Base-by-base conservation (phyloP, 2,888 invertebrate genomes). In the Mesoligia furuncula region DNA sequence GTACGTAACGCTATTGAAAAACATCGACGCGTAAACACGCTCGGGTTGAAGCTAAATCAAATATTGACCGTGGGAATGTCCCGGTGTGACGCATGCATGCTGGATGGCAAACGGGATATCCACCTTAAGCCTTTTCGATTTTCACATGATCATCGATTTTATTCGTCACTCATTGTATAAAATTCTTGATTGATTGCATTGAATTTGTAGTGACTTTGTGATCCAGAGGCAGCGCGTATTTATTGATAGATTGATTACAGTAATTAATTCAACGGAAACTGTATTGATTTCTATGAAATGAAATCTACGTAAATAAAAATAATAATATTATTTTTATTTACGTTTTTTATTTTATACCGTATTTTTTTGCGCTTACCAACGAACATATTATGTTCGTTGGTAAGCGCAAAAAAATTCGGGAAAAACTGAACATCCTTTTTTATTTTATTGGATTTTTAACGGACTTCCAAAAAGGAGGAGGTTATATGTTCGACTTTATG, bases 11-110 rank as follows among this genome's bases (percentile, higher is more conserved):
- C 81, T 80, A 88, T 90, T 90, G 85, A 90, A 91, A 67, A 90
- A 88, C 86, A 89, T 61, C 75, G 80, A 75, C 73, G 76, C 87
- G 84, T 83, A 79, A 87, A 87, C 84, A 84, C 79, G 85, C 67
- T 66, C 69, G 80, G 79, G 81, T 87, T 85, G 75, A 89, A 87
- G 67, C 82, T 77, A 86, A 90, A 90, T 91, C 89, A 89, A 90
- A 90, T 90, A 91, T 90, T 90, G 87, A 89, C 88, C 24, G 76
- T 73, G 73, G 69, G 78, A 71, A 80, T 74, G 5, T 48, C 17
- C n/a, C 24, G n/a, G 59, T 78, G 59, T 77, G 61, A 62, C 36
- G 59, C 57, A 27, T 31, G 24, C 31, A 20, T 42, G 54, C 61
- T 57, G 70, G 39, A 31, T 15, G 3, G 48, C 42, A 77, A 75